These are phyloP conservation scores for Smittia sp. DNA, from an alignment of 2,888 invertebrate species.

Conservation along the genomic window DNA sequence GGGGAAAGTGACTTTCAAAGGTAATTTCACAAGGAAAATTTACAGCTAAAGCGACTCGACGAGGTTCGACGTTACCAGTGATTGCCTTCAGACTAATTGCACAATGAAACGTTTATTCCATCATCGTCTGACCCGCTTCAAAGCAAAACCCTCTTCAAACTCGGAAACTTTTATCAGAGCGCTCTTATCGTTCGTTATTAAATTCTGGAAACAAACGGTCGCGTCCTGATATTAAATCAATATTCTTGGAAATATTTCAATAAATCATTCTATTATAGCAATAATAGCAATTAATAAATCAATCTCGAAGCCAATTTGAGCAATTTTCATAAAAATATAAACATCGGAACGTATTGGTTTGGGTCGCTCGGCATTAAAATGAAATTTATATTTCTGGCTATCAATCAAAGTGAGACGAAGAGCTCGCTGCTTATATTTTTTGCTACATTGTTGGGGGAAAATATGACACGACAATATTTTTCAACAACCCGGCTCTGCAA, in stretches of 20 bases:
- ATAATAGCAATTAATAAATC: slow-evolving; percentile 36
- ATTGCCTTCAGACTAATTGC: neutral
- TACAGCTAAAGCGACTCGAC: no score
- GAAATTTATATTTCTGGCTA: slow-evolving; percentile 3
- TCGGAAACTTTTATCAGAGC: neutral
- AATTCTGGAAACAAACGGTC: neutral
- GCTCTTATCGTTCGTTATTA: neutral
- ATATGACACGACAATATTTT: neutral
- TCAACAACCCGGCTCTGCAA: neutral
- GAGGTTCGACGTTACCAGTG: neutral
- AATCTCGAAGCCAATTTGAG: slow-evolving; percentile 30
- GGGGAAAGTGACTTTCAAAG: no score
- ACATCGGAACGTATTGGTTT: neutral
- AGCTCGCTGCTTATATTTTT: neutral
- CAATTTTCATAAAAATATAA: neutral
- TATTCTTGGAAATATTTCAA: slow-evolving; percentile 22
- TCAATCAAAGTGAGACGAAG: neutral
- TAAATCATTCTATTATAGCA: slow-evolving; percentile 36
- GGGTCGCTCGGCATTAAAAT: neutral
- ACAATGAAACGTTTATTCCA: neutral
- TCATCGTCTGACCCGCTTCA: neutral
- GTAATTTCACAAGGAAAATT: no score
- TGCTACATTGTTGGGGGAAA: neutral
- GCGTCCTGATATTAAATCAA: slow-evolving; percentile 11
- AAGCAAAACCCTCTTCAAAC: neutral